phyloP scores from a whole-genome alignment of 2,888 invertebrate species.

The Microchrysa polita region DNA sequence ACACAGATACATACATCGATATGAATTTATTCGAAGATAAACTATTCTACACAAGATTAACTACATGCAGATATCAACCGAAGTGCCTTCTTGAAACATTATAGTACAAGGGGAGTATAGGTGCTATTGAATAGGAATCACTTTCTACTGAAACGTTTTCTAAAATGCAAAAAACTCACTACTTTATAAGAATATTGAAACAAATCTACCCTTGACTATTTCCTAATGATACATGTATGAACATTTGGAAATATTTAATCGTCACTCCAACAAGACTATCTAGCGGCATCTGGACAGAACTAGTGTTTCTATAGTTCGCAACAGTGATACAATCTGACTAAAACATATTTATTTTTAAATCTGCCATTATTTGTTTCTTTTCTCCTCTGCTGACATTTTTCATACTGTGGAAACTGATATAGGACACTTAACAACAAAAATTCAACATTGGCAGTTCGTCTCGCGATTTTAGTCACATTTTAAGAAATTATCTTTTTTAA shows the following conservation, averaged over 20 bases:
- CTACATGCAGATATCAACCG: not conserved
- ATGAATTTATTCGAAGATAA: not conserved
- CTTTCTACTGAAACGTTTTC: not conserved
- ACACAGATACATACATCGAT: too few species aligned
- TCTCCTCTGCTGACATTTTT: not conserved
- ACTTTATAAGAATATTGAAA: not conserved
- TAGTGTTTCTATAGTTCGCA: not conserved
- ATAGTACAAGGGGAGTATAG: not conserved
- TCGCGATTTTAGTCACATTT: not conserved
- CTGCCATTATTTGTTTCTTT: not conserved
- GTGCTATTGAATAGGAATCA: not conserved
- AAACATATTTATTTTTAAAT: not conserved
- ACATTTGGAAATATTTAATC: not conserved
- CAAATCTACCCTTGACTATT: constrained; percentile 17
- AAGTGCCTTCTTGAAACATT: not conserved
- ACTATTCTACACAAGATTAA: not conserved
- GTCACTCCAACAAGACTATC: too few species aligned
- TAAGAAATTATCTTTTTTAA: too few species aligned
- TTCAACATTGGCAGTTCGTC: not conserved
- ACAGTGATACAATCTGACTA: not conserved
- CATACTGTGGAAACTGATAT: constrained; percentile 5
- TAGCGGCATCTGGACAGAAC: not conserved
- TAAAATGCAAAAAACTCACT: not conserved
- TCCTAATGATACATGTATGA: constrained; percentile 10
- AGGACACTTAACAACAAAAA: not conserved